Conservation (phyloP, 2,797 vertebrate species). For the Peromyscus nudipes region DNA sequence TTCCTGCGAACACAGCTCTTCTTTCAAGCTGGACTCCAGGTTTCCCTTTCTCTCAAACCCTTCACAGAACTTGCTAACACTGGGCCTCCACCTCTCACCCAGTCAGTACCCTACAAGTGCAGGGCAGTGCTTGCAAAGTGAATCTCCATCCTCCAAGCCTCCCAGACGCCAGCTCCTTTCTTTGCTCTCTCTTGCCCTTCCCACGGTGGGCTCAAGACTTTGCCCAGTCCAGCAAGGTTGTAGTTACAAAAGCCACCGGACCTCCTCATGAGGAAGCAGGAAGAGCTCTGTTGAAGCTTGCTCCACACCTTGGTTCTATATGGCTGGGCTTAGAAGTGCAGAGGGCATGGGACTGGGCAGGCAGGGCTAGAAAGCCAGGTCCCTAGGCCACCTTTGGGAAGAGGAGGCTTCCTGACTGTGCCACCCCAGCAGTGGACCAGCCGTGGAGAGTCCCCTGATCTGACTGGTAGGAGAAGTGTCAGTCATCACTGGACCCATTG, state of each 20-base stretch:
- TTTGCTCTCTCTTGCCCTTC: neutral
- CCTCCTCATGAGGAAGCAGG: neutral
- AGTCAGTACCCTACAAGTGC: neutral
- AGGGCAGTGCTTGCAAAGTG: neutral
- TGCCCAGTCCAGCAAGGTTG: neutral
- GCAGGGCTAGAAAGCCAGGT: conserved; percentile 15
- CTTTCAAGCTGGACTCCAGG: neutral
- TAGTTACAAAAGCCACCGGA: neutral
- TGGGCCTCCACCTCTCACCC: neutral
- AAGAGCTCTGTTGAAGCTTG: neutral
- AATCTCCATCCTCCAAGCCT: neutral
- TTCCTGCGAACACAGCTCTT: neutral
- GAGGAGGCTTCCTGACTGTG: conserved; percentile 1
- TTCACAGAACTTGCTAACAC: too few species aligned
- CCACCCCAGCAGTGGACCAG: neutral
- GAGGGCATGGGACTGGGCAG: conserved; percentile 14
- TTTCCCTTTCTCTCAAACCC: neutral
- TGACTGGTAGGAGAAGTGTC: neutral
- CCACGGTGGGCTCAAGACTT: neutral
- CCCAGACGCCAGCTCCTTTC: neutral
- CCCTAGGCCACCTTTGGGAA: neutral
- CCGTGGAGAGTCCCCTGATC: neutral
- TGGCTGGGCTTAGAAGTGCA: neutral
- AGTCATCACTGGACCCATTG: neutral
- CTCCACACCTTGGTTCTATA: neutral